Conservation (phyloP, 2,888 invertebrate species). For the Chorisops tibialis region DNA sequence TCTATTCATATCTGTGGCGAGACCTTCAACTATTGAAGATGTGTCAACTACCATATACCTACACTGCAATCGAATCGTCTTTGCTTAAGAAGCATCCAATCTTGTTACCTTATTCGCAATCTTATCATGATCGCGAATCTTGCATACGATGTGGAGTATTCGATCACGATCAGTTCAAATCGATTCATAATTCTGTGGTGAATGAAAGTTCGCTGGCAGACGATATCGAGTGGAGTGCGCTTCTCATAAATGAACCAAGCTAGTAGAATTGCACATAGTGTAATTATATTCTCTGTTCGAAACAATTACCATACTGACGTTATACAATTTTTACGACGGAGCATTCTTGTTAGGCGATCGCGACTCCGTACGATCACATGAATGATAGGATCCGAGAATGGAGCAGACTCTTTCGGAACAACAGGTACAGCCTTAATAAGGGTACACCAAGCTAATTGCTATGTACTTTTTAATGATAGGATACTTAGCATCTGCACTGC, state of each 20-base stretch:
- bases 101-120: constrained; percentile 8
- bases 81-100: neutral
- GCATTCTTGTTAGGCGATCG: constrained; percentile 25
- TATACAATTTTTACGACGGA: constrained; percentile 25
- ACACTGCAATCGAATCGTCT: too few relatives aligned
- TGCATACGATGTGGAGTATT: neutral
- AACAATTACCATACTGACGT: constrained; percentile 32
- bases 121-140: constrained; percentile 14
- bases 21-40: constrained; percentile 22
- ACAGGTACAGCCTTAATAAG: constrained; percentile 24
- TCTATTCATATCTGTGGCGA: constrained; percentile 1
- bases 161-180: constrained; percentile 19
- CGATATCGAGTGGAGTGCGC: neutral
- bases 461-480: constrained; percentile 29
- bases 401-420: constrained; percentile 4
- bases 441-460: constrained; percentile 27
- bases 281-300: constrained; percentile 26
- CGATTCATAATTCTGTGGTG: constrained; percentile 29
- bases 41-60: constrained; percentile 19
- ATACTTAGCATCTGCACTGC: constrained; percentile 10
- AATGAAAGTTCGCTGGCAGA: constrained; percentile 23
- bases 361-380: constrained; percentile 8
- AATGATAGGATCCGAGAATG: constrained; percentile 7
- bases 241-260: neutral
- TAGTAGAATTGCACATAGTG: constrained; percentile 1